A percentile compares a stretch with the other conserved stretches of the same genome.
Evolutionary conservation across 92 coral and sea anemone species (phyloP).

Genomic region (Palythoa grandiflora): DNA sequence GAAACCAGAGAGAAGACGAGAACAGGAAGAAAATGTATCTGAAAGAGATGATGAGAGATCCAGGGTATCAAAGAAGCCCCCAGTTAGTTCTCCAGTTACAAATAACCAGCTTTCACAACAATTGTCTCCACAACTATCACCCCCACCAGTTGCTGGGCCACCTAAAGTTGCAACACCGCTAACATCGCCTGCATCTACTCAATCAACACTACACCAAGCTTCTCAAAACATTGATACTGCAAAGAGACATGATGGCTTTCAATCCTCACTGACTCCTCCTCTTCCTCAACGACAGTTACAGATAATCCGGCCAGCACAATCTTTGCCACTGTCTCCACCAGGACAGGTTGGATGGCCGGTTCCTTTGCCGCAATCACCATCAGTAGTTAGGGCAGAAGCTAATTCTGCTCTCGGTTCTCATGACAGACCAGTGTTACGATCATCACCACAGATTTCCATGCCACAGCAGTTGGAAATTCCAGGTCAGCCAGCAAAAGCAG

Average conservation of each 20-base stretch:
- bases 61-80: constrained; percentile 5
- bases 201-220: not conserved
- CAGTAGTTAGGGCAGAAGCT: not conserved
- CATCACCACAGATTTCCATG: not conserved
- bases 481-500: not conserved
- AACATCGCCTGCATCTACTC: constrained; percentile 6
- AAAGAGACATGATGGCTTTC: not conserved
- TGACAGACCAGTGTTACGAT: not conserved
- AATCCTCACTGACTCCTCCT: not conserved
- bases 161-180: not conserved
- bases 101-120: not conserved
- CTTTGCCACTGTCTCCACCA: not conserved
- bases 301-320: constrained; percentile 1
- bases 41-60: constrained; percentile 19
- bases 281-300: constrained; percentile 29
- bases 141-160: not conserved
- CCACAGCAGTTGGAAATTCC: constrained; percentile 24
- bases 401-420: constrained; percentile 1
- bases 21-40: constrained; percentile 47
- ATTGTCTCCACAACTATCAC: not conserved
- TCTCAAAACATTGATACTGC: not conserved
- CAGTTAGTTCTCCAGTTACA: not conserved
- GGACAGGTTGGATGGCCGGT: constrained; percentile 18
- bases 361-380: not conserved
- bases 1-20: constrained; percentile 66